These are phyloP conservation scores for Meta bourneti DNA, from an alignment of 2,888 invertebrate species.

Conservation along the genomic window DNA sequence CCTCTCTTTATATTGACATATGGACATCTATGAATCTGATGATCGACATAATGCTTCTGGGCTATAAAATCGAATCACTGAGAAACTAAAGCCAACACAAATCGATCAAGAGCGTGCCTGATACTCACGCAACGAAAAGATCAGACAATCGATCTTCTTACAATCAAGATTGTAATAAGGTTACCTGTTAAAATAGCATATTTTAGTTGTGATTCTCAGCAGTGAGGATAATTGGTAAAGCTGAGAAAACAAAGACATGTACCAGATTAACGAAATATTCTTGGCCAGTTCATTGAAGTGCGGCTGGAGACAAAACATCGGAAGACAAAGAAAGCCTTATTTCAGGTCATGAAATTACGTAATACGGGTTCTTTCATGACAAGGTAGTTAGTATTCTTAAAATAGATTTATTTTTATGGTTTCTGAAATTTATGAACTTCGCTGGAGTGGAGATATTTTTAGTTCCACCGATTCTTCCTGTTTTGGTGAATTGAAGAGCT, in stretches of 20 bases:
- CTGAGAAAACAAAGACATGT: neutral
- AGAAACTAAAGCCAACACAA: neutral
- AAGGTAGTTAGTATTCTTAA: too few relatives aligned
- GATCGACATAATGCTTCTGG: too few relatives aligned
- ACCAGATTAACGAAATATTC: neutral
- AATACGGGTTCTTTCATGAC: too few relatives aligned
- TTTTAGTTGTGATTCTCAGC: neutral
- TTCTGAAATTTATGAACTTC: too few relatives aligned
- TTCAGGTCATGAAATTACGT: neutral
- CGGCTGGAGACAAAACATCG: neutral
- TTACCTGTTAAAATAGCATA: neutral
- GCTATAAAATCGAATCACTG: too few relatives aligned
- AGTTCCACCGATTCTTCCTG: too few relatives aligned
- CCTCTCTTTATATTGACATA: too few relatives aligned
- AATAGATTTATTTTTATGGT: too few relatives aligned
- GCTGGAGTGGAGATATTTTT: too few relatives aligned
- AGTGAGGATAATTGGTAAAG: neutral
- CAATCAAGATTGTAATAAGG: neutral
- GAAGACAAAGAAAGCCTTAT: neutral
- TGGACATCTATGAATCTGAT: too few relatives aligned
- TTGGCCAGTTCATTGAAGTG: neutral
- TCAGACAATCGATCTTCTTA: neutral
- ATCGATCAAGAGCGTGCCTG: neutral
- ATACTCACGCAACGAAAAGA: neutral
- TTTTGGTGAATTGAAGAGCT: too few relatives aligned